phyloP scores from a whole-genome alignment of 2,888 invertebrate species.

The Leucoptera coffeella region DNA sequence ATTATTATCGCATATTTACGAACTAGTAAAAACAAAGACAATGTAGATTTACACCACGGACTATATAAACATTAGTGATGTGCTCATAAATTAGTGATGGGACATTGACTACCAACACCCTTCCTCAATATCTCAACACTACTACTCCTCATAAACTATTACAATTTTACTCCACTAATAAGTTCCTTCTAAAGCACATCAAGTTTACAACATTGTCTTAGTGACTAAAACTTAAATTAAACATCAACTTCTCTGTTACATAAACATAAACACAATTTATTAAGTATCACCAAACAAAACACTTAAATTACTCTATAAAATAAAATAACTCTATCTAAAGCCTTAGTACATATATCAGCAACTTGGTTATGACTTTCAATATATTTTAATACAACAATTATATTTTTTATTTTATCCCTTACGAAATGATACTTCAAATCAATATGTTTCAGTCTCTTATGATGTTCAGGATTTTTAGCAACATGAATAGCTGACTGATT shows the following conservation, averaged over 20 bases:
- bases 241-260: no score
- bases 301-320: background rate
- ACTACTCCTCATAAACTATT: no score
- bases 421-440: conserved; percentile 2
- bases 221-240: no score
- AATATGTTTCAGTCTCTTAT: conserved; percentile 2
- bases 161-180: no score
- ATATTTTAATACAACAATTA: conserved; percentile 1
- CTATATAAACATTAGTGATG: no score
- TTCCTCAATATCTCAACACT: conserved; percentile 1
- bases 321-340: background rate
- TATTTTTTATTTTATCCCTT: background rate
- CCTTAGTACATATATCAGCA: conserved; percentile 1
- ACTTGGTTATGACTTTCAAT: background rate
- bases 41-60: no score
- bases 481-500: conserved; percentile 4
- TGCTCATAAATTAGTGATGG: no score
- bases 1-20: no score
- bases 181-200: no score
- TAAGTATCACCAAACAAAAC: background rate
- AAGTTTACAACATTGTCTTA: no score
- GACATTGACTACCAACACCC: conserved; percentile 1
- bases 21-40: no score
- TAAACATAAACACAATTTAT: background rate
- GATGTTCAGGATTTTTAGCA: conserved; percentile 2